phyloP scores from a whole-genome alignment of 2,113 vertebrate genomes.

The Cnemophilus loriae region DNA sequence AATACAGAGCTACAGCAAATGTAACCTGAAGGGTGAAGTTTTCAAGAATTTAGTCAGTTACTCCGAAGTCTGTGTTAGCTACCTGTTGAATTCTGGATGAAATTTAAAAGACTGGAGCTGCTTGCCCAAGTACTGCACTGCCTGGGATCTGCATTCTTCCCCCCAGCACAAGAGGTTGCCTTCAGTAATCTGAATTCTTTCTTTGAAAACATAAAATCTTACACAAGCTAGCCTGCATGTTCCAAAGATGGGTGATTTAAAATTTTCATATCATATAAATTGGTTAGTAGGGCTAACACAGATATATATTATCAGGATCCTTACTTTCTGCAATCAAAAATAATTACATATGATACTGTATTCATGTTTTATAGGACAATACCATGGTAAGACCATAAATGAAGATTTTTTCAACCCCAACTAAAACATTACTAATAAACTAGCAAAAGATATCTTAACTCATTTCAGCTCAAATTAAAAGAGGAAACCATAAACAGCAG shows the following conservation, averaged over 20 bases:
- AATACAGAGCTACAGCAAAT: neutral
- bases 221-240: neutral
- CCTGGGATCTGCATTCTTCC: neutral
- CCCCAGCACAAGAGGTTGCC: neutral
- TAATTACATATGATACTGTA: neutral
- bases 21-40: neutral
- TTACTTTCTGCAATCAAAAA: neutral
- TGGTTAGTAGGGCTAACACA: neutral
- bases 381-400: neutral
- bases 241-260: neutral
- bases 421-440: neutral
- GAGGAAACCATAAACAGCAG: neutral
- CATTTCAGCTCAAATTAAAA: neutral
- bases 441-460: neutral
- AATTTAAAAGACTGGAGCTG: neutral
- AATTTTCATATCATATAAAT: neutral
- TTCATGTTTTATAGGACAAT: neutral
- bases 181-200: neutral
- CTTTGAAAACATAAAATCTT: neutral
- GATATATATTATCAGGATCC: neutral
- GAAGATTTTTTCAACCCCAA: neutral
- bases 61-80: neutral
- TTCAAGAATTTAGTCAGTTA: neutral
- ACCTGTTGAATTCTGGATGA: neutral
- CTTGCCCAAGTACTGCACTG: neutral